Conservation (phyloP, 2,797 vertebrate species). For the Poecilia gillii region DNA sequence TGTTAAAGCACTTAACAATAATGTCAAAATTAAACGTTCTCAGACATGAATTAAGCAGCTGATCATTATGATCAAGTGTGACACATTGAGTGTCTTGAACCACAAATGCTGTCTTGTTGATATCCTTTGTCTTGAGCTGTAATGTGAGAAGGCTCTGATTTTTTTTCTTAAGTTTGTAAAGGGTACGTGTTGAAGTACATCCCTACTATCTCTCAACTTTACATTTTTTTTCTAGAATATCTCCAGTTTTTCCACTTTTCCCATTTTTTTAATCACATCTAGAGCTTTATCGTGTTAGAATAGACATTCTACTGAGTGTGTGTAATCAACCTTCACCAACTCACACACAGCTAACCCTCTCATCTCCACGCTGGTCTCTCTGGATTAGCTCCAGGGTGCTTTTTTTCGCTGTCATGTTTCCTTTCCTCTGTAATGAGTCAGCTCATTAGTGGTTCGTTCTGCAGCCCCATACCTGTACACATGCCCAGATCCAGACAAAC, state of each 20-base stretch:
- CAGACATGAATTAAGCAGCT: slow-evolving; percentile 36
- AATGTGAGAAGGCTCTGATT: slow-evolving; percentile 28
- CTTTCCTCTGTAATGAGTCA: slow-evolving; percentile 63
- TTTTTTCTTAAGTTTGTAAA: slow-evolving; percentile 1
- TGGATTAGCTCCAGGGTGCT: slow-evolving; percentile 14
- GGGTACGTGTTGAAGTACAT: neutral
- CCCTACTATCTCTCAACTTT: neutral
- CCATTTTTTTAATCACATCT: slow-evolving; percentile 3
- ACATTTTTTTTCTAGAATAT: slow-evolving; percentile 8
- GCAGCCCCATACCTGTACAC: slow-evolving; percentile 25
- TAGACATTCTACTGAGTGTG: neutral
- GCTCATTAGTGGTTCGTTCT: slow-evolving; percentile 69
- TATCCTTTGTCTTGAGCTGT: slow-evolving; percentile 36
- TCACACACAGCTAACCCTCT: neutral
- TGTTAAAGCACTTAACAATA: neutral
- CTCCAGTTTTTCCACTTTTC: slow-evolving; percentile 20
- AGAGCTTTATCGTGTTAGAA: slow-evolving; percentile 26
- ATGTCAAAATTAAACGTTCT: slow-evolving; percentile 39
- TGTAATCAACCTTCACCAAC: slow-evolving; percentile 11
- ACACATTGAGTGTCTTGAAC: slow-evolving; percentile 41
- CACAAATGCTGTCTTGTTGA: slow-evolving; percentile 30
- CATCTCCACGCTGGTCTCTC: slow-evolving; percentile 8
- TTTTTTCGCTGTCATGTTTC: slow-evolving; percentile 11
- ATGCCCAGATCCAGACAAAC: slow-evolving; percentile 23
- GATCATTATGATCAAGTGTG: slow-evolving; percentile 36